Conservation (phyloP, 2,888 invertebrate species). For the Rhaphigaster nebulosa region DNA sequence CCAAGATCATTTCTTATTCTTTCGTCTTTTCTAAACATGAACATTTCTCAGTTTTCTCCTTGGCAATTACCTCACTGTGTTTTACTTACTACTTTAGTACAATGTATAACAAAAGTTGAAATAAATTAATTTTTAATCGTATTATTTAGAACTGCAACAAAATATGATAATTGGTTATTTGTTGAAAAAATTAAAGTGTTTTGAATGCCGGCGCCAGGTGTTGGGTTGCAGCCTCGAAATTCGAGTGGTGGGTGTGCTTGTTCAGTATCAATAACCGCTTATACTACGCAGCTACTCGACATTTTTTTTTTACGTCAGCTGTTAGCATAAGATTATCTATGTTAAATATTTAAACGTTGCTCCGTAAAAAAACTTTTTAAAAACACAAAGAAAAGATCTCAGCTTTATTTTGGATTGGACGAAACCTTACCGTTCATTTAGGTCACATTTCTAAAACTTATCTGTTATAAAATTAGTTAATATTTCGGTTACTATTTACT, state of each 20-base stretch:
- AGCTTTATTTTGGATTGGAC: no score
- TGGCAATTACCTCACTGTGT: background rate
- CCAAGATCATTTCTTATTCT: background rate
- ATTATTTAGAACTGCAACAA: no score
- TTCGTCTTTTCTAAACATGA: background rate
- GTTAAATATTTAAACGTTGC: background rate
- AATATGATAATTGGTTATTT: background rate
- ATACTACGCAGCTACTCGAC: background rate
- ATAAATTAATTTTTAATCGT: no score
- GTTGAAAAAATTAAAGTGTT: background rate
- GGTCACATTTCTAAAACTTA: no score
- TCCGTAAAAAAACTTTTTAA: background rate
- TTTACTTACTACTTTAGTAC: no score
- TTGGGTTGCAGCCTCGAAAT: background rate
- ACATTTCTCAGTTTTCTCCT: background rate
- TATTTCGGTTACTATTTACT: background rate
- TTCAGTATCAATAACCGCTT: background rate
- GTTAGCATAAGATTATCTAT: background rate
- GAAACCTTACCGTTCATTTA: no score
- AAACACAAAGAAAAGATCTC: no score
- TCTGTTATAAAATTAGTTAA: background rate
- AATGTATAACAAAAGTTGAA: no score
- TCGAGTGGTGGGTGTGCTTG: background rate
- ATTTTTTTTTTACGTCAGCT: background rate
- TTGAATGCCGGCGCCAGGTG: background rate